Base-by-base conservation (phyloP, 2,888 invertebrate genomes). In the Diachrysia chrysitis region DNA sequence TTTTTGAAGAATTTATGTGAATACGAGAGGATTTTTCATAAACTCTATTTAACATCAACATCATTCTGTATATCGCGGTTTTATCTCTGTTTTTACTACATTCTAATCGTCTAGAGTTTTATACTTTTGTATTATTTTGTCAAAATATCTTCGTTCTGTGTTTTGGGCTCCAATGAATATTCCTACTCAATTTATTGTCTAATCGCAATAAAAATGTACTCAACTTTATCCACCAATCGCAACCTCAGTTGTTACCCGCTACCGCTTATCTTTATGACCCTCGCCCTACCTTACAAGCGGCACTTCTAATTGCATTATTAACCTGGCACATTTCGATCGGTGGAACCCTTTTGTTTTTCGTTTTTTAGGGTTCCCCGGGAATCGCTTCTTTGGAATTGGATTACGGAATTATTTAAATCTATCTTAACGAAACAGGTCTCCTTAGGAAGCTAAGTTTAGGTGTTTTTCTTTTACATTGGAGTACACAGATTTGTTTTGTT, bases 231-330 rank as follows among this genome's bases (percentile, higher is more conserved):
- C 6, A n/a, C 4, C 0, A 42, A 42, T 42, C 42, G 7, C 42
- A 42, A 42, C n/a, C 42, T n/a, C 42, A 42, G 1, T 48, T 16
- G 14, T n/a, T 54, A 63, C 51, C 53, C 83, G 85, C 87, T 82
- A 42, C 67, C 67, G 76, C 85, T 56, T 69, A 72, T 83, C 54
- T 81, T 51, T 58, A 51, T 60, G 58, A 1, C 57, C 65, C 17
- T 59, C 57, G 48, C 75, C 35, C 57, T 60, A 67, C 55, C 61
- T 66, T 76, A 77, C 82, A 81, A 82, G 82, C 77, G 77, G 78
- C 83, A 83, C 78, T 85, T 84, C 87, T 90, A 90, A 90, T 90
- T 90, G 87, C 84, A 89, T 90, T 90, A 90, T 85, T 85, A 86
- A 81, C 78, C 83, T 81, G 80, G 85, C 83, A 85, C 88, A 87